Base-by-base conservation (phyloP, 2,888 invertebrate species). In the Resseliella maxima region DNA sequence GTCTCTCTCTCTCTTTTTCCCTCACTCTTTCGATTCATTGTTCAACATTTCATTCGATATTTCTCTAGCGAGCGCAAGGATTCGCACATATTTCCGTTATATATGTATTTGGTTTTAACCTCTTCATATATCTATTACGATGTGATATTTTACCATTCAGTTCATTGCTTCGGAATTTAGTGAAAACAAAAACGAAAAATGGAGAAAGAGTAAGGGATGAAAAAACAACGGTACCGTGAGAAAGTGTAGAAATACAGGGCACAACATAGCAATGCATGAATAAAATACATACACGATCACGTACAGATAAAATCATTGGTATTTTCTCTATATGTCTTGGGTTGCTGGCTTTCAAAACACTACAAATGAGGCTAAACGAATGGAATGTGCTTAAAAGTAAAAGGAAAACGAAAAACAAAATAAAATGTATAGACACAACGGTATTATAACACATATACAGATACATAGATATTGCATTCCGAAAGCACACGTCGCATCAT, bases 281-380 rank as follows among this genome's bases (percentile, higher is more conserved):
- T 72, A 72, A 72, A 31, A 72, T 18, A 50, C 35, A 59, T 12
- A 72, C 72, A 72, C 15, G 35, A 72, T 15, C 72, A 72, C 72
- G 72, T 72, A 72, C 72, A 72, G 72, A 72, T 72, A 72, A 72
- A 72, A 72, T 72, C 72, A 72, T 72, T 31, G 72, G 72, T 31
- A 35, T 35, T 72, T 50, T 50, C 46, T 72, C 36, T 38, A 38
- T 83, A 38, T n/a, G 36, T 83, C 83, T 83, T 83, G 83, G 83
- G 83, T 83, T 31, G 38, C 38, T 83, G 38, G 83, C 36, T 83
- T 38, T 24, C 31, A 83, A 38, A 36, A 83, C 83, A 83, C 21
- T 83, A 83, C 83, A 83, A 83, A 83, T 83, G 83, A 83, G 83
- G 38, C 36, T 83, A 38, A 83, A 72, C 72, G 72, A 72, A 72